phyloP scores from a whole-genome alignment of 2,113 vertebrate species.

The Ochotona princeps region DNA sequence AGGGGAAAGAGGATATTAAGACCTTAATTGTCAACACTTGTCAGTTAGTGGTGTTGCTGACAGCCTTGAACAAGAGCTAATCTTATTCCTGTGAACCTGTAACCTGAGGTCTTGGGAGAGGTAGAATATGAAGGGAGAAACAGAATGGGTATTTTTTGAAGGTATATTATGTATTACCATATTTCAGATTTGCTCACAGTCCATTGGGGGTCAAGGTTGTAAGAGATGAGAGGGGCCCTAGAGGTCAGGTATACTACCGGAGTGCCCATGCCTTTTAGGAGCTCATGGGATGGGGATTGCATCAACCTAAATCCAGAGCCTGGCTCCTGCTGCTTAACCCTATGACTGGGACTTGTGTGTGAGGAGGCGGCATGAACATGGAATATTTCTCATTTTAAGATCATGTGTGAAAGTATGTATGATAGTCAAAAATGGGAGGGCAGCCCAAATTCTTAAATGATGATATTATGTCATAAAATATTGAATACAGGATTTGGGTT shows the following conservation, averaged over 20 bases:
- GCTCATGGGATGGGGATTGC: background rate
- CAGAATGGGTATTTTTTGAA: background rate
- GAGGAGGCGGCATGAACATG: rapidly evolving
- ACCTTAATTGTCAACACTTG: slow-evolving; percentile 62
- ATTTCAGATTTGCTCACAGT: background rate
- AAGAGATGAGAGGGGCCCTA: background rate
- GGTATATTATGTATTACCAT: background rate
- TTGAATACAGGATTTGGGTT: background rate
- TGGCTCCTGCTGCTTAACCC: background rate
- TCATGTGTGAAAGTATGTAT: background rate
- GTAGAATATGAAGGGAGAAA: background rate
- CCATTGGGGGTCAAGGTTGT: background rate
- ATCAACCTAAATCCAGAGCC: background rate
- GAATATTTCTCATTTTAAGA: background rate
- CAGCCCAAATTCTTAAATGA: background rate
- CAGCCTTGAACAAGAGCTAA: slow-evolving; percentile 46
- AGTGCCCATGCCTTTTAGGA: rapidly evolving
- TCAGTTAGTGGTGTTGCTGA: slow-evolving; percentile 54
- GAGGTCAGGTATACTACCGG: background rate
- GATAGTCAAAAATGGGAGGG: background rate
- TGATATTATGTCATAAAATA: background rate
- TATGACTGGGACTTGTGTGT: background rate
- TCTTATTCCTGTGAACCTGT: slow-evolving; percentile 23
- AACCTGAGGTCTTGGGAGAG: background rate
- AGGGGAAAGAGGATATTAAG: slow-evolving; percentile 57